Conservation (phyloP, 2,888 invertebrate genomes). For the Phytoseiulus persimilis region DNA sequence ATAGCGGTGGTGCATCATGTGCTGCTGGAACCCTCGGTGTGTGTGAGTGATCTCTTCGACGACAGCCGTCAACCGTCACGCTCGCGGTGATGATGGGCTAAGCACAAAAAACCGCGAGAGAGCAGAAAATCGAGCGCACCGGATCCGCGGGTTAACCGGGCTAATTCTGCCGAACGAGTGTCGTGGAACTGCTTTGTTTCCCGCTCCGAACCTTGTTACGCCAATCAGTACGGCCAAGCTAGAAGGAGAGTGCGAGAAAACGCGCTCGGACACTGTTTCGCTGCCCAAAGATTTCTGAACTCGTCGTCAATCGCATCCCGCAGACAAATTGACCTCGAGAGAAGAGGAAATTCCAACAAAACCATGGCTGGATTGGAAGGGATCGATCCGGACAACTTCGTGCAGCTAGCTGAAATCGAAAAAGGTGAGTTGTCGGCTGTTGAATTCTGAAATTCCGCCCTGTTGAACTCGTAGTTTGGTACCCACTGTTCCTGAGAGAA, state of each 20-base stretch:
- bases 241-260: too few species aligned
- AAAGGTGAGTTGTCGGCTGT: not conserved
- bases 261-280: too few species aligned
- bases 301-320: not conserved
- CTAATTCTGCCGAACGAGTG: not conserved
- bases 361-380: not conserved
- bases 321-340: not conserved
- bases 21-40: not conserved
- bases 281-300: too few species aligned
- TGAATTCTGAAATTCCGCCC: not conserved
- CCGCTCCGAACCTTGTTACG: too few species aligned
- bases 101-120: not conserved
- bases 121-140: not conserved
- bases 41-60: not conserved
- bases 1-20: not conserved
- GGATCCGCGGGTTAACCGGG: too few species aligned
- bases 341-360: not conserved
- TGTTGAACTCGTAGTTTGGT: too few species aligned
- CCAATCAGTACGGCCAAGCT: too few species aligned
- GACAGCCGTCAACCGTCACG: not conserved
- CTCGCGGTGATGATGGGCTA: not conserved
- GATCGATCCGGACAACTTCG: not conserved
- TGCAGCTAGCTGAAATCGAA: not conserved
- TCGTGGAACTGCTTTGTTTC: too few species aligned
- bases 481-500: too few species aligned